Base-by-base conservation (phyloP, 2,797 vertebrate species). In the Sitta carolinensis region DNA sequence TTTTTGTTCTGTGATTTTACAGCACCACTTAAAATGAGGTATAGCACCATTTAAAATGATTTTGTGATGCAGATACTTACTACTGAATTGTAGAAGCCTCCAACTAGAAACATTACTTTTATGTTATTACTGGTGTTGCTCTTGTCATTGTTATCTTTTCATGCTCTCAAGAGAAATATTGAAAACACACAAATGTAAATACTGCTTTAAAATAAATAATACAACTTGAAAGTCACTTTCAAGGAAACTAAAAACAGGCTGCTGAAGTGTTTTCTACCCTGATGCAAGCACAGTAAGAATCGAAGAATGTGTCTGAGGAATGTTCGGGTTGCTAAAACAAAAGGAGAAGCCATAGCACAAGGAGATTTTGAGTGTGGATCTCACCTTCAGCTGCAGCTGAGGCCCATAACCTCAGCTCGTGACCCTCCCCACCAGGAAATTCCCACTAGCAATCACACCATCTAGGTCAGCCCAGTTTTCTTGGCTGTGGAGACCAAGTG, bases 291-390 rank as follows among this genome's bases (percentile, higher is more conserved):
- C 9, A 43, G 13, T 18, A 45, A 82, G 61, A 89, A 74, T 7
- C 30, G 57, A 48, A n/a, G 17, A 74, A 72, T 0, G 0, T 1
- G 16, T 32, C 69, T 5, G 2, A 85, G 38, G 57, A 92, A 64
- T 0, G 0, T 34, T 78, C 57, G 57, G 50, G 30, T 67, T 6
- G 11, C 47, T 55, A 51, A 0, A 1, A 55, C 4, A 16, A 78
- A 84, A 64, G 38, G 7, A 83, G 18, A 72, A 86, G 36, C 4
- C 23, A 38, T 4, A 66, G 40, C 2, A 1, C 1, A 4, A 76
- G 32, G 14, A 87, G 34, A 23, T 91, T 67, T 51, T 63, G 55
- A 59, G 30, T 26, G 8, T 55, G 22, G n/a, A 14, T 62, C 62
- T 84, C 47, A 52, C 50, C 30, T 85, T 72, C 7, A 19, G 18